Base-by-base conservation (phyloP, 64 coral and sea anemone species). In the Montipora sp. region DNA sequence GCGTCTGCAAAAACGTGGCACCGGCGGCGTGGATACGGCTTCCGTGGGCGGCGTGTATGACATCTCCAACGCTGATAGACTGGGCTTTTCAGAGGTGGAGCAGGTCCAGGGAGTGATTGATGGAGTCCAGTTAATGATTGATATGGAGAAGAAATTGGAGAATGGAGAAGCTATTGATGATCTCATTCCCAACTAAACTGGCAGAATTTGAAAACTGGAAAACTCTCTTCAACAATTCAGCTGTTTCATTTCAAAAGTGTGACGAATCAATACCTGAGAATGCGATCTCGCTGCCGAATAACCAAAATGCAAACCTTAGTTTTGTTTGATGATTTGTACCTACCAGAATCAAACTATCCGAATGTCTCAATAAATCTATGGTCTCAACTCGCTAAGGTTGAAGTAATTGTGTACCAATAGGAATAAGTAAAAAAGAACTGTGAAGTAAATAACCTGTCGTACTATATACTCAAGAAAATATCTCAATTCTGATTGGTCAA, bases 41-140 rank as follows among this genome's bases (percentile, higher is more conserved):
- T 96, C 95, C 20, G 95, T 96, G n/a, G 95, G 95, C 48, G 95
- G 95, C 48, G 75, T 87, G 70, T 96, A 91, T 43, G 95, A 96
- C 71, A 96, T 96, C 50, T 96, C 95, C 13, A 96, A 96, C 59
- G 80, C 95, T 49, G 95, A 96, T 79, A 93, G 95, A 60, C 59
- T 96, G 57, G 95, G 95, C 10, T 94, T 79, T 6, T 96, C 95
- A 9, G 95, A 96, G 47, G 95, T 96, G 2, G 68, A 96, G 48
- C 92, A 91, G 16, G 83, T 96, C 10, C 95, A 96, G 36, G 88
- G 72, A 59, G 87, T 96, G 44, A 89, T 96, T 13, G 77, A 96
- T 70, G 95, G 95, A 0, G 92, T 96, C 2, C 84, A 92, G 8
- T 60, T 96, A 77, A 16, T 96, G 67, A 91, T 96, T 44, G 47